Conservation (phyloP, 2,113 vertebrate genomes). For the Pholis gunnellus region DNA sequence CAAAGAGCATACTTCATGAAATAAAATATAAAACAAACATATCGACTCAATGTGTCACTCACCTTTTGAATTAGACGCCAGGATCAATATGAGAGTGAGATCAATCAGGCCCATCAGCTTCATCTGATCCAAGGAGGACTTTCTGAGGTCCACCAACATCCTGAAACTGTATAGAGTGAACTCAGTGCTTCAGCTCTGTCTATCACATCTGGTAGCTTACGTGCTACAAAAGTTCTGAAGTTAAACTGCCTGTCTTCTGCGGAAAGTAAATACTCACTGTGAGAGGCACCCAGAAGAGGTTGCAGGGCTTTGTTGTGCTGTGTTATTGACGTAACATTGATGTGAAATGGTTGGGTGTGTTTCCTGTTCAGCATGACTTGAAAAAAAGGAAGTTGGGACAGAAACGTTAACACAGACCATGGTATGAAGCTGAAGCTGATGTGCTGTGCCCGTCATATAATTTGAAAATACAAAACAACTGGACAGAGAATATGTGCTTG, state of each 20-base stretch:
- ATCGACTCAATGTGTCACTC: conserved; percentile 2
- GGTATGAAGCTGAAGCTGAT: neutral
- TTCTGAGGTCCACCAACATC: neutral
- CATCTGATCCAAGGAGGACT: conserved; percentile 54
- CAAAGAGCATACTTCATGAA: neutral
- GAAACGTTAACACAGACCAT: neutral
- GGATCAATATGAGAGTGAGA: conserved; percentile 43
- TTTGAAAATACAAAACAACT: neutral
- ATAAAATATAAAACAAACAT: neutral
- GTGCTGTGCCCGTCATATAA: neutral
- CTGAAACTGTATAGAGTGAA: neutral
- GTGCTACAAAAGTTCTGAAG: neutral
- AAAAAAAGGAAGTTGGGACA: conserved; percentile 56
- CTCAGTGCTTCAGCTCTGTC: neutral
- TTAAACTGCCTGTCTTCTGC: neutral
- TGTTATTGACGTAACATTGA: neutral
- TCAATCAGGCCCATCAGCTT: conserved; percentile 27
- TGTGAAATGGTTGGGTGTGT: conserved; percentile 52
- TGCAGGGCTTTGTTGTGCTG: neutral
- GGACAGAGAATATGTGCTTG: no score
- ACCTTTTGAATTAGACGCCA: conserved; percentile 53
- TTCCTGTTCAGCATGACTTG: conserved; percentile 64
- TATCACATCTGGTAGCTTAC: neutral
- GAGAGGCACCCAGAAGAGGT: neutral
- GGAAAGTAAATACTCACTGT: conserved; percentile 48